Conservation (phyloP, 2,888 invertebrate genomes). For the Volucella zonaria region DNA sequence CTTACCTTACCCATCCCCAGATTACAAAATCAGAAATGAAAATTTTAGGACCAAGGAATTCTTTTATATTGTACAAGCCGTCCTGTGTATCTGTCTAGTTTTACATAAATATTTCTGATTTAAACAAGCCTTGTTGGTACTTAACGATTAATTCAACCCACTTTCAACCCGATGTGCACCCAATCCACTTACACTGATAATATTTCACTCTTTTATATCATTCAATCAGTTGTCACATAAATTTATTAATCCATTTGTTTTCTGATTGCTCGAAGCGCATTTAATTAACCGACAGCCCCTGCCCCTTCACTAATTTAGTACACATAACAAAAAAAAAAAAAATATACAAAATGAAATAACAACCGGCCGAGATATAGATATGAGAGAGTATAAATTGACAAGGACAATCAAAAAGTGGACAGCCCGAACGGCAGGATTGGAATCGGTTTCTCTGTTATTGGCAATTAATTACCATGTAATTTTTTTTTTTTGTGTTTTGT, state of each 20-base stretch:
- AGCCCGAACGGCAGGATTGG: slow-evolving; percentile 16
- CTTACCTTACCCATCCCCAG: not conserved
- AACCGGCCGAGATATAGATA: too few relatives aligned
- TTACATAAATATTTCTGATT: too few relatives aligned
- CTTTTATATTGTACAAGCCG: too few relatives aligned
- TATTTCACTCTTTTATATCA: slow-evolving; percentile 39
- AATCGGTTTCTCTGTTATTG: slow-evolving; percentile 31
- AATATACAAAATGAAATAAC: slow-evolving; percentile 1
- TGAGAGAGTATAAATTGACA: not conserved
- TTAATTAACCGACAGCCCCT: slow-evolving; percentile 41
- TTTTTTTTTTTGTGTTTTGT: too few relatives aligned
- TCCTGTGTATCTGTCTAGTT: too few relatives aligned
- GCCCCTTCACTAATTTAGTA: slow-evolving; percentile 16
- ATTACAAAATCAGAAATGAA: not conserved
- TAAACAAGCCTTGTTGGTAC: too few relatives aligned
- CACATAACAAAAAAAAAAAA: slow-evolving; percentile 21
- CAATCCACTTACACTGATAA: slow-evolving; percentile 30
- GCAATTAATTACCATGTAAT: slow-evolving; percentile 53
- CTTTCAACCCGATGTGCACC: not conserved
- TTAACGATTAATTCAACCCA: not conserved
- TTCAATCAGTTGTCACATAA: slow-evolving; percentile 32
- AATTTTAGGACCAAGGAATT: too few relatives aligned
- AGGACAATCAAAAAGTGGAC: not conserved
- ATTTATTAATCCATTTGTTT: slow-evolving; percentile 57
- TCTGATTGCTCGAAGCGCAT: slow-evolving; percentile 17